Evolutionary conservation across 1,140 invertebrate genomes (phyloP).

Genomic region (Drosophila nebulosa): DNA sequence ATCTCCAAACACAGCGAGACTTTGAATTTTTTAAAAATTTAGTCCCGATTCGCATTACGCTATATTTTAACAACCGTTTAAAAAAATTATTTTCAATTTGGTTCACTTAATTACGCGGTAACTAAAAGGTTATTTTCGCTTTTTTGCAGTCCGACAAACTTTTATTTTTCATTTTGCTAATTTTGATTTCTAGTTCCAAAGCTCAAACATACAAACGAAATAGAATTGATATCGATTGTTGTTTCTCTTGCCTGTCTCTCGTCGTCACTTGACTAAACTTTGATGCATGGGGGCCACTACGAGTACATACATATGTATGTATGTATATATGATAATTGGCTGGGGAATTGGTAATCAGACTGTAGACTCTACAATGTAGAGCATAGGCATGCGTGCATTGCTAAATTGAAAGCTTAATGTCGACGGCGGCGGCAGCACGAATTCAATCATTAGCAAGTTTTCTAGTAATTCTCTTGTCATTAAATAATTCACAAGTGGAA

Average conservation of each 20-base stretch:
- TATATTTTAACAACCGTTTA: no score
- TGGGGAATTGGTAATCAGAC: neutral
- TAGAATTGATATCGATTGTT: neutral
- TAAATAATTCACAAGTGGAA: slow-evolving; percentile 33
- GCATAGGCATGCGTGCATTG: slow-evolving; percentile 4
- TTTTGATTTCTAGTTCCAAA: slow-evolving; percentile 1
- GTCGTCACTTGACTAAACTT: slow-evolving; percentile 20
- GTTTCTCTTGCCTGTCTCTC: slow-evolving; percentile 25
- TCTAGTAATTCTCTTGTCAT: slow-evolving; percentile 18
- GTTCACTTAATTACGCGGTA: no score
- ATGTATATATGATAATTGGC: neutral
- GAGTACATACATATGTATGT: no score
- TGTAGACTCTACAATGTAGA: no score
- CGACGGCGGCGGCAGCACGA: slow-evolving; percentile 4
- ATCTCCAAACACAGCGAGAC: no score
- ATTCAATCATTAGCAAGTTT: slow-evolving; percentile 18
- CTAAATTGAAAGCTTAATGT: slow-evolving; percentile 34
- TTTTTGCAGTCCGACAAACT: neutral
- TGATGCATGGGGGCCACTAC: slow-evolving; percentile 28
- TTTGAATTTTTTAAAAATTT: no score
- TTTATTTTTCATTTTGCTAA: neutral
- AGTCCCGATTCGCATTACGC: no score
- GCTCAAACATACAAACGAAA: neutral
- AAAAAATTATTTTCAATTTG: no score
- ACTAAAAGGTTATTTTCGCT: no score